These are phyloP conservation scores for Sakesphorus luctuosus DNA, from an alignment of 2,113 vertebrate species.

Conservation along the genomic window DNA sequence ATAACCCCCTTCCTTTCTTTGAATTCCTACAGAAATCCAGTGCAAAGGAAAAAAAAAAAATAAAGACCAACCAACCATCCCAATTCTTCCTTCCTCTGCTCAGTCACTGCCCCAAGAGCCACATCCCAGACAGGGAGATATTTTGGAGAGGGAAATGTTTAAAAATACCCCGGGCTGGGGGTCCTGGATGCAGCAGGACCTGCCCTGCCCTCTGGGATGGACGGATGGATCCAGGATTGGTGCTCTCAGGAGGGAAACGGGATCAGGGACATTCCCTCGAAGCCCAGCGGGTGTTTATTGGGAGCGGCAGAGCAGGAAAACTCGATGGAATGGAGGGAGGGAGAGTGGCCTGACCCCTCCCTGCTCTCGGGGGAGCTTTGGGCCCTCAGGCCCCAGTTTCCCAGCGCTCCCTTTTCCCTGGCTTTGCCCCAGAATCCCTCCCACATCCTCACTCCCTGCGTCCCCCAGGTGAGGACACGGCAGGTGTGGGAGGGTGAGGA, in stretches of 20 bases:
- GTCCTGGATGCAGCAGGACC: background rate
- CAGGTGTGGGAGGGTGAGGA: no score
- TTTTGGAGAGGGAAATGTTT: background rate
- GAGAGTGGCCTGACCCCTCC: background rate
- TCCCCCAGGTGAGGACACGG: background rate
- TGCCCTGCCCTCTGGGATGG: background rate
- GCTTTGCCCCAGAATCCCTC: background rate
- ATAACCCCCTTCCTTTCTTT: slow-evolving; percentile 74
- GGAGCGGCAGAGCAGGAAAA: background rate
- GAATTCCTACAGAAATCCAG: background rate
- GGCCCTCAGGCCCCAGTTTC: background rate
- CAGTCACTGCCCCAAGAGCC: background rate
- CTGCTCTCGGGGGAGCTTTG: background rate
- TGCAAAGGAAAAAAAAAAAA: background rate
- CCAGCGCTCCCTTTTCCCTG: background rate
- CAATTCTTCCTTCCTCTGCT: background rate
- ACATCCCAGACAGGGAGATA: background rate
- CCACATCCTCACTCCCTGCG: background rate
- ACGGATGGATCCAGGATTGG: background rate
- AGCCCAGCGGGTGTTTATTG: no score
- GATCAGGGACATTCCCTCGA: background rate
- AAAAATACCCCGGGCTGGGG: background rate
- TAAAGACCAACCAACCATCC: background rate
- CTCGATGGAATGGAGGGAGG: fast-evolving
- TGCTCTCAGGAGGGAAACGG: background rate